Conservation (phyloP, 2,113 vertebrate genomes). For the Ptilonorhynchus violaceus region DNA sequence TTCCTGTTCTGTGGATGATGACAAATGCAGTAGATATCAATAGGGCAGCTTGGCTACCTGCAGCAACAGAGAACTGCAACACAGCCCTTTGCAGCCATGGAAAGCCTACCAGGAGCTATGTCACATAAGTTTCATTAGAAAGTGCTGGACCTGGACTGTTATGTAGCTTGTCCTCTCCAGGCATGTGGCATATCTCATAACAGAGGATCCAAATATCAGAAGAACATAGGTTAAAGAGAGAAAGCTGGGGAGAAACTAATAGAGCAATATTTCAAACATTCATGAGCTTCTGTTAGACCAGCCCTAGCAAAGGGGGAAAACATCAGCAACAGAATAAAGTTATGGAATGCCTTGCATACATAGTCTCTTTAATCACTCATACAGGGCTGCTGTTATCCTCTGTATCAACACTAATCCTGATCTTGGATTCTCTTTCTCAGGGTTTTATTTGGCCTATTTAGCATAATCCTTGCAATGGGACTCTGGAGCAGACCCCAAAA, state of each 20-base stretch:
- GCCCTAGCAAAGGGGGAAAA: background rate
- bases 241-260: background rate
- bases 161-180: background rate
- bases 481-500: background rate
- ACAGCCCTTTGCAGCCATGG: background rate
- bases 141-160: background rate
- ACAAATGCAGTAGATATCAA: background rate
- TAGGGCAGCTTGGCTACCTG: background rate
- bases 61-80: background rate
- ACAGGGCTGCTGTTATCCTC: background rate
- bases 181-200: rapidly evolving
- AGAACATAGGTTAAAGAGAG: background rate
- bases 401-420: background rate
- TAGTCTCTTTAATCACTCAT: background rate
- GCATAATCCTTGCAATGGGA: background rate
- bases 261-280: background rate
- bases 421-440: background rate
- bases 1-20: background rate
- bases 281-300: background rate
- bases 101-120: background rate
- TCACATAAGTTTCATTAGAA: rapidly evolving
- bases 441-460: background rate
- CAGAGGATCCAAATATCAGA: background rate
- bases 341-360: background rate
- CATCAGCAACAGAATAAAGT: background rate